phyloP scores from a whole-genome alignment of 1,140 invertebrate genomes.

The Hermatobates lingyangjiaoensis region DNA sequence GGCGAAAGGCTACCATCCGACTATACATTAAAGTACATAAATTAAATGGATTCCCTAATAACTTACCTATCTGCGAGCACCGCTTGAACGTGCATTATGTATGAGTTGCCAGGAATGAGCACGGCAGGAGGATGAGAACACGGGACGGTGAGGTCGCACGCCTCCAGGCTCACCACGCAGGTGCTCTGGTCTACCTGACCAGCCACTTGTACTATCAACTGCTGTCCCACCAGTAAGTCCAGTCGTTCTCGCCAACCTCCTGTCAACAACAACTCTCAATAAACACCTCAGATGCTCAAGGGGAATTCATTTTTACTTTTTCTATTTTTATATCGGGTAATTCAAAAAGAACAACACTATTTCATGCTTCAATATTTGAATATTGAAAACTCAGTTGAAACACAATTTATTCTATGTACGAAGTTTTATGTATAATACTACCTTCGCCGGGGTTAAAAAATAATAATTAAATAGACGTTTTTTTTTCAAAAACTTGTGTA shows the following conservation, averaged over 20 bases:
- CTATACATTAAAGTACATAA: too few species aligned
- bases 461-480: too few species aligned
- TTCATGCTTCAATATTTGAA: not conserved
- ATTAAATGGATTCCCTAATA: too few species aligned
- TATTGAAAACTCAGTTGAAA: not conserved
- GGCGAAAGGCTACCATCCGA: too few species aligned
- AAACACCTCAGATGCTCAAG: too few species aligned
- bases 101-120: constrained; percentile 4
- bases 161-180: too few species aligned
- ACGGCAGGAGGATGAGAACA: not conserved
- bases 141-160: not conserved
- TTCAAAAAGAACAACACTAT: not conserved
- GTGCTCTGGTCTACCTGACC: not conserved
- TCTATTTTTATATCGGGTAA: too few species aligned
- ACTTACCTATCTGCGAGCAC: constrained; percentile 35
- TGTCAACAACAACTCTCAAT: constrained; percentile 1
- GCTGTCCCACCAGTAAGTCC: constrained; percentile 5
- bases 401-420: too few species aligned
- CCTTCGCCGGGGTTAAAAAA: too few species aligned
- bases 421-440: too few species aligned
- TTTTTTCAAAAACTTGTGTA: too few species aligned
- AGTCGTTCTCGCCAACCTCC: constrained; percentile 6
- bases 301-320: too few species aligned
- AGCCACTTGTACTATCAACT: not conserved
- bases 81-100: constrained; percentile 35